phyloP scores from a whole-genome alignment of 2,797 vertebrate species.

The Siniperca scherzeri region DNA sequence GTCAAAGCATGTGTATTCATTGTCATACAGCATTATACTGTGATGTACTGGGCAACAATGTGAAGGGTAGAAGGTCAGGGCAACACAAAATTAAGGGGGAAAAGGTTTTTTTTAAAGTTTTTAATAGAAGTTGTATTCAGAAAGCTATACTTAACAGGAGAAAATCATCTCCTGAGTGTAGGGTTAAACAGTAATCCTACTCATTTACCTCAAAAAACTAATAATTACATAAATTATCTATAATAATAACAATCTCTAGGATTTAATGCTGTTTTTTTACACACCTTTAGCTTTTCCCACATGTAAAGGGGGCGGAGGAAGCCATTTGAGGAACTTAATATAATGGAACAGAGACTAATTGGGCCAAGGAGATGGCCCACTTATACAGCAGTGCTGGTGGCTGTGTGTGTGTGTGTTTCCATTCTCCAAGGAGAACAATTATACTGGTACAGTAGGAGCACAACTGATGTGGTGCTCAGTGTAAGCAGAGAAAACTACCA shows the following conservation, averaged over 20 bases:
- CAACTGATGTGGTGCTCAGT: background rate
- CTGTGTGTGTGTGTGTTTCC: background rate
- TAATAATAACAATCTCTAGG: background rate
- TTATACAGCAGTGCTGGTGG: slow-evolving; percentile 52
- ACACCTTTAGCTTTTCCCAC: background rate
- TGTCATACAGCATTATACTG: background rate
- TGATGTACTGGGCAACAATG: background rate
- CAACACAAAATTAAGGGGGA: background rate
- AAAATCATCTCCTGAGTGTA: background rate
- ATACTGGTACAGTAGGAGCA: background rate
- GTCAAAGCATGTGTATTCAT: background rate
- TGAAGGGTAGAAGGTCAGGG: background rate
- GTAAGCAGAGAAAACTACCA: slow-evolving; percentile 8
- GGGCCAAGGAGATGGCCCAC: slow-evolving; percentile 79
- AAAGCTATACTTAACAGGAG: background rate
- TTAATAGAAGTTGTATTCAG: background rate
- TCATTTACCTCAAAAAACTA: background rate
- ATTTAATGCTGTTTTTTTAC: slow-evolving; percentile 1
- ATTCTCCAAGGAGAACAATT: slow-evolving; percentile 36
- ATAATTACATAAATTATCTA: background rate
- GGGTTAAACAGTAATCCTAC: background rate
- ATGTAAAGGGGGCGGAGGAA: slow-evolving; percentile 10
- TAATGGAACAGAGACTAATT: slow-evolving; percentile 64
- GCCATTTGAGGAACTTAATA: slow-evolving; percentile 33
- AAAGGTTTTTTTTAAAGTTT: background rate